Percentiles rank a stretch among this genome's conserved stretches.
These are phyloP conservation scores for Poeciliopsis infans DNA, from an alignment of 2,797 vertebrate genomes.

Conservation along the genomic window DNA sequence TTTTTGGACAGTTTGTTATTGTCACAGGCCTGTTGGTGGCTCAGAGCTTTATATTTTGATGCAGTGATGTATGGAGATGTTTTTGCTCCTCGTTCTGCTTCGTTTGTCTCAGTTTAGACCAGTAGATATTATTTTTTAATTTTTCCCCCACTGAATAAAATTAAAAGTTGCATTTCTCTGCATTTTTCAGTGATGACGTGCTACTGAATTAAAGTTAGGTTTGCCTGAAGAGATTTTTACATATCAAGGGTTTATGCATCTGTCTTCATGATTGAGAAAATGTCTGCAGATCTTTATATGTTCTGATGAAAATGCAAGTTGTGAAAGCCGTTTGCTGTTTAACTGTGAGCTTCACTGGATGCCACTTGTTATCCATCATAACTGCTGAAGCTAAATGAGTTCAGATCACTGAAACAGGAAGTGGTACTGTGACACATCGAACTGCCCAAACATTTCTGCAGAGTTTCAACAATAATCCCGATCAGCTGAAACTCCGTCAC, in stretches of 20 bases:
- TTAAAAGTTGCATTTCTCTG: not conserved
- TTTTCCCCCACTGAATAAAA: not conserved
- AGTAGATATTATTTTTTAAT: not conserved
- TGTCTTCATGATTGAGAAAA: not conserved
- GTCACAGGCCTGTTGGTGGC: no score
- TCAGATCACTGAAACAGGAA: not conserved
- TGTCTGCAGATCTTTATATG: not conserved
- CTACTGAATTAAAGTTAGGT: not conserved
- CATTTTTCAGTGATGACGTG: not conserved
- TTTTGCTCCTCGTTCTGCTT: not conserved
- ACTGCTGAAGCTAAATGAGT: not conserved
- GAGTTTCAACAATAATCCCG: not conserved
- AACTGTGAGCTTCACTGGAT: not conserved
- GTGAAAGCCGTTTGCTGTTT: not conserved
- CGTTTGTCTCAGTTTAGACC: not conserved
- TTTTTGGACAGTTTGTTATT: no score
- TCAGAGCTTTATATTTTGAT: not conserved
- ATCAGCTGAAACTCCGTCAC: conserved; percentile 11
- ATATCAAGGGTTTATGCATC: not conserved
- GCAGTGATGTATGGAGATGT: not conserved
- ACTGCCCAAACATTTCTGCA: not conserved
- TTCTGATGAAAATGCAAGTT: not conserved
- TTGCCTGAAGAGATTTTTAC: no score
- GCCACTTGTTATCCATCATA: not conserved
- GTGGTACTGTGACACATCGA: not conserved